These are phyloP conservation scores for Brenthis daphne DNA, from an alignment of 2,888 invertebrate species.

Conservation along the genomic window DNA sequence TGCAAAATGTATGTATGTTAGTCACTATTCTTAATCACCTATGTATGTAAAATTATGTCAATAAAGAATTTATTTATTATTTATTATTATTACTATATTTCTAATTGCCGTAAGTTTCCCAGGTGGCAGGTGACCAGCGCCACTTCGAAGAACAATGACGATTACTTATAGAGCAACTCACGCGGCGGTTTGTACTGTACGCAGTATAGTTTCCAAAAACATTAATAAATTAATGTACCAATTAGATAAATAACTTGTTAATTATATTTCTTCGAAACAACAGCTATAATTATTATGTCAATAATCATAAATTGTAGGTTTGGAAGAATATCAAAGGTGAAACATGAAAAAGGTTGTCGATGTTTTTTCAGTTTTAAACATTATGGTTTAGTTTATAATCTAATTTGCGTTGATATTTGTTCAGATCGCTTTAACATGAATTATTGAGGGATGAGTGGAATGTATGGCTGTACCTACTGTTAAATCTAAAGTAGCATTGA, in stretches of 20 bases:
- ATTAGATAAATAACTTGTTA: not conserved
- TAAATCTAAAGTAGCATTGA: too few relatives aligned
- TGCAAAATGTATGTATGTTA: not conserved
- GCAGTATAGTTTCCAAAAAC: not conserved
- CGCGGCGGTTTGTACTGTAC: not conserved
- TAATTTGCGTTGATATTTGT: too few relatives aligned
- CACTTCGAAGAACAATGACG: not conserved
- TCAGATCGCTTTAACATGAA: too few relatives aligned
- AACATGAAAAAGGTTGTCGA: not conserved
- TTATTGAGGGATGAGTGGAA: too few relatives aligned
- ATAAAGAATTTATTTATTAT: too few relatives aligned
- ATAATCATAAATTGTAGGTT: not conserved
- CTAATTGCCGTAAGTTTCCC: not conserved
- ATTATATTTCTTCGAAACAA: not conserved
- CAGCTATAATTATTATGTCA: not conserved
- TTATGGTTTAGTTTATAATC: too few relatives aligned
- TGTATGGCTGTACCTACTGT: too few relatives aligned
- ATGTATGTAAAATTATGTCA: too few relatives aligned
- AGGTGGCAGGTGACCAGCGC: not conserved
- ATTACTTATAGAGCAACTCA: too few relatives aligned
- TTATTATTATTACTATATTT: too few relatives aligned
- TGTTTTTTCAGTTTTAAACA: too few relatives aligned
- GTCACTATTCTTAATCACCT: too few relatives aligned
- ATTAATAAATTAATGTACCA: not conserved
- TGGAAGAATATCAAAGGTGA: not conserved